phyloP scores from a whole-genome alignment of 2,888 invertebrate genomes.

The Meteorus cinctellus region DNA sequence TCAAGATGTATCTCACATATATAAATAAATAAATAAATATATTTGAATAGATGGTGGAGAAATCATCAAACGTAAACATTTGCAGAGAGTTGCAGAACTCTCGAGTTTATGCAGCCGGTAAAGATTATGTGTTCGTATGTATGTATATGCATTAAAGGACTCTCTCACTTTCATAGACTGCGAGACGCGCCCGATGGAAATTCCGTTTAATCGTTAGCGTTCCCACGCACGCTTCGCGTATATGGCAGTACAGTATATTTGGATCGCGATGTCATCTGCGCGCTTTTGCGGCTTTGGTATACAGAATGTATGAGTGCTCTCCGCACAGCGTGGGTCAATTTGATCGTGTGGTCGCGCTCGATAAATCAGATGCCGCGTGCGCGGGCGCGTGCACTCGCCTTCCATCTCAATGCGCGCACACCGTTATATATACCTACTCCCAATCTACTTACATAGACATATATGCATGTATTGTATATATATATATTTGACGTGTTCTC shows the following conservation, averaged over 20 bases:
- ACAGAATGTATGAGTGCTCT: conserved; percentile 7
- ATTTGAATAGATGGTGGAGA: neutral
- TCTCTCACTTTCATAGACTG: conserved; percentile 43
- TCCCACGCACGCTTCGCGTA: conserved; percentile 48
- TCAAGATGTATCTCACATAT: conserved; percentile 27
- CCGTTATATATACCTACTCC: neutral
- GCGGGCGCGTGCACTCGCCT: conserved; percentile 9
- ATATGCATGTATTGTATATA: neutral
- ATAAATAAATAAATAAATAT: conserved; percentile 1
- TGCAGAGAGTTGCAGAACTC: conserved; percentile 29
- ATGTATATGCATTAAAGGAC: conserved; percentile 22
- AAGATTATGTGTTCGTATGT: conserved; percentile 15
- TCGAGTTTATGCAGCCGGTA: conserved; percentile 39
- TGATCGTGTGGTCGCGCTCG: conserved; percentile 32
- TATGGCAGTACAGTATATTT: conserved; percentile 45
- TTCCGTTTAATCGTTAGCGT: conserved; percentile 53
- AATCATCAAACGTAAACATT: neutral
- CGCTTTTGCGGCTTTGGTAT: conserved; percentile 6
- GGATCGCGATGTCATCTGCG: conserved; percentile 39
- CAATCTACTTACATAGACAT: neutral
- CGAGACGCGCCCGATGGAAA: conserved; percentile 52
- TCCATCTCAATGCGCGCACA: conserved; percentile 17
- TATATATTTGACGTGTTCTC: neutral
- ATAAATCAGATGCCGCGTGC: conserved; percentile 34
- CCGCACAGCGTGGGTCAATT: conserved; percentile 40